Conservation (phyloP, 2,797 vertebrate genomes). For the Pempheris klunzingeri region DNA sequence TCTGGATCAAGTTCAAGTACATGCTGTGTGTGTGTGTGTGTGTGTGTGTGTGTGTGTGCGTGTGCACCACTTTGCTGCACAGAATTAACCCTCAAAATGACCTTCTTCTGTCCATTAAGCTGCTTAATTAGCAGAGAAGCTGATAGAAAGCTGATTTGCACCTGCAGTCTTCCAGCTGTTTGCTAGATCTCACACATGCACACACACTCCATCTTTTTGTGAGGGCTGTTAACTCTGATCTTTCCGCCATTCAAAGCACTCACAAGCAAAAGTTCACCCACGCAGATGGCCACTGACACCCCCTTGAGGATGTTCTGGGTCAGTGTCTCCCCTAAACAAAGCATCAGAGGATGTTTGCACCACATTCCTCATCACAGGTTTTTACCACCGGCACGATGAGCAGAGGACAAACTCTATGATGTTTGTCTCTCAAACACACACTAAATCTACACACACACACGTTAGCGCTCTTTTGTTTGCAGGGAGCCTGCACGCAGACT, state of each 20-base stretch:
- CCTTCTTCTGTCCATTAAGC: constrained; percentile 70
- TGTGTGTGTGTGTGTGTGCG: too few species aligned
- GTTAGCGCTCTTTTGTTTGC: constrained; percentile 30
- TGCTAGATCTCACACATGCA: constrained; percentile 14
- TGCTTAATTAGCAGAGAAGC: constrained; percentile 72
- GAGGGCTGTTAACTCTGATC: constrained; percentile 15
- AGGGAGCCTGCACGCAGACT: constrained; percentile 3
- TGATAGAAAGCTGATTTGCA: constrained; percentile 63
- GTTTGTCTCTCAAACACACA: constrained; percentile 21
- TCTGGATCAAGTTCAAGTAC: constrained; percentile 37
- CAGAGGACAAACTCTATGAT: constrained; percentile 17
- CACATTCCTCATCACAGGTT: constrained; percentile 24
- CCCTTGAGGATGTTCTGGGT: constrained; percentile 61
- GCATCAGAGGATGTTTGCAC: constrained; percentile 44
- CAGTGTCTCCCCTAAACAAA: constrained; percentile 59
- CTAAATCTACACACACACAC: neutral
- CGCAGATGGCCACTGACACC: constrained; percentile 50
- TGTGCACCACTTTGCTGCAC: constrained; percentile 7
- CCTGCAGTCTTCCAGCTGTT: constrained; percentile 70
- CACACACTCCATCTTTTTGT: constrained; percentile 27
- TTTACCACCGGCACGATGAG: constrained; percentile 16
- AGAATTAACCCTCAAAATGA: constrained; percentile 58
- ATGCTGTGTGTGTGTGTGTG: constrained; percentile 4
- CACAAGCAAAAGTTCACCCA: neutral
- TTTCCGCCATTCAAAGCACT: neutral